These are phyloP conservation scores for Neosalanx taihuensis DNA, from an alignment of 2,797 vertebrate genomes.

Conservation along the genomic window DNA sequence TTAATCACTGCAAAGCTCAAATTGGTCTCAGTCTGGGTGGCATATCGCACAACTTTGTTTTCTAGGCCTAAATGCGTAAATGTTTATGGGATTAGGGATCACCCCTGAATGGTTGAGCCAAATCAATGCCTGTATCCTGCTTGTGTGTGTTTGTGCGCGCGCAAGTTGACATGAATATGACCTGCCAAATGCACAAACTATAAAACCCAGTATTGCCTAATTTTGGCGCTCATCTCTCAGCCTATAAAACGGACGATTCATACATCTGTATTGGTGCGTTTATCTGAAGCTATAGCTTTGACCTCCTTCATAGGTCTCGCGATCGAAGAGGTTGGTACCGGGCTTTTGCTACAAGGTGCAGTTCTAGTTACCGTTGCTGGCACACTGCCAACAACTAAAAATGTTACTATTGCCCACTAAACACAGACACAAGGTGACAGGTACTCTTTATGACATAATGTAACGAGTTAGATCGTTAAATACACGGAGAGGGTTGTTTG, in stretches of 20 bases:
- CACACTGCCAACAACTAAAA: conserved; percentile 61
- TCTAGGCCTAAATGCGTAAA: not conserved
- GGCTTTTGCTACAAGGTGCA: conserved; percentile 48
- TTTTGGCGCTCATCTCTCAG: conserved; percentile 49
- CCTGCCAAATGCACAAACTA: not conserved
- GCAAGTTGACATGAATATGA: not conserved
- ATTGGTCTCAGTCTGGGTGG: not conserved
- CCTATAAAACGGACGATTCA: conserved; percentile 49
- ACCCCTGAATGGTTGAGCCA: not conserved
- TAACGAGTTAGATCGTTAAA: conserved; percentile 34
- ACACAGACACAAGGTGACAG: conserved; percentile 45
- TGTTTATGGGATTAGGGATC: no score
- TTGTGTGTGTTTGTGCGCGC: not conserved
- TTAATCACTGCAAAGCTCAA: not conserved
- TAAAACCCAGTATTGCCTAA: conserved; percentile 43
- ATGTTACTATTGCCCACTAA: conserved; percentile 56
- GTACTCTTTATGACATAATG: conserved; percentile 59
- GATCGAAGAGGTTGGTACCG: conserved; percentile 37
- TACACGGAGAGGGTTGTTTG: conserved; percentile 31
- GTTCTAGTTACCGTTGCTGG: conserved; percentile 52
- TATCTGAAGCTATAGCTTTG: conserved; percentile 37
- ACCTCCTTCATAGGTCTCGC: conserved; percentile 48
- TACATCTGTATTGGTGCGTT: conserved; percentile 54
- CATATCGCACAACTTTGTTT: not conserved
- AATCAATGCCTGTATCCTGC: not conserved